phyloP scores from a whole-genome alignment of 2,113 vertebrate genomes.

The Lates calcarifer region DNA sequence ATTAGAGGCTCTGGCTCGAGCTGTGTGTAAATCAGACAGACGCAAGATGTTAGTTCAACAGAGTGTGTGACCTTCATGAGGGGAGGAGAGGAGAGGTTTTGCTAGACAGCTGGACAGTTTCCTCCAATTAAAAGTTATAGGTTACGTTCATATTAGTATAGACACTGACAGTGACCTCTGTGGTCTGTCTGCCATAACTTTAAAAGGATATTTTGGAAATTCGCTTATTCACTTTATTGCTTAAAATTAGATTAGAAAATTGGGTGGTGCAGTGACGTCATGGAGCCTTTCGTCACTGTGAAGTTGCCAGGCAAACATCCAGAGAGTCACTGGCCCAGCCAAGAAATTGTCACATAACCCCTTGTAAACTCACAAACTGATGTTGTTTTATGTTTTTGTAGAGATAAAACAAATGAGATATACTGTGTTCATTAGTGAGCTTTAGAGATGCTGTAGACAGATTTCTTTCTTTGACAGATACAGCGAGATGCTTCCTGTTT shows the following conservation, averaged over 20 bases:
- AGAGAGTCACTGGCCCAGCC: too few relatives aligned
- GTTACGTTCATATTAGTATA: not conserved
- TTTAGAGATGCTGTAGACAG: too few relatives aligned
- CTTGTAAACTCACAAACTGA: too few relatives aligned
- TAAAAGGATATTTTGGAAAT: not conserved
- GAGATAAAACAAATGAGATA: too few relatives aligned
- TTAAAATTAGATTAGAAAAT: not conserved
- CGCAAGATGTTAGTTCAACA: constrained; percentile 1
- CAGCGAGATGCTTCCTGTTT: too few relatives aligned
- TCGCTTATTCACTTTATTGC: not conserved
- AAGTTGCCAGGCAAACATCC: too few relatives aligned
- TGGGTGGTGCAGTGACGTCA: not conserved
- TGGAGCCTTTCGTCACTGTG: not conserved
- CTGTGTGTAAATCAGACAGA: constrained; percentile 33
- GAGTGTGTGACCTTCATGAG: constrained; percentile 37
- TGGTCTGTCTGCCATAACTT: not conserved
- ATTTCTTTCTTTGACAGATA: too few relatives aligned
- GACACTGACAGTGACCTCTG: not conserved
- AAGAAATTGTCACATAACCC: too few relatives aligned
- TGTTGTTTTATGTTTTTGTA: too few relatives aligned
- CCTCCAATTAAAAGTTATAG: not conserved
- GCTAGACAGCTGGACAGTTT: not conserved
- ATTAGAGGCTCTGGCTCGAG: constrained; percentile 33
- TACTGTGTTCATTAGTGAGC: too few relatives aligned
- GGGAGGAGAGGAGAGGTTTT: not conserved